phyloP scores from a whole-genome alignment of 1,140 invertebrate species.

The Grapholita molesta region DNA sequence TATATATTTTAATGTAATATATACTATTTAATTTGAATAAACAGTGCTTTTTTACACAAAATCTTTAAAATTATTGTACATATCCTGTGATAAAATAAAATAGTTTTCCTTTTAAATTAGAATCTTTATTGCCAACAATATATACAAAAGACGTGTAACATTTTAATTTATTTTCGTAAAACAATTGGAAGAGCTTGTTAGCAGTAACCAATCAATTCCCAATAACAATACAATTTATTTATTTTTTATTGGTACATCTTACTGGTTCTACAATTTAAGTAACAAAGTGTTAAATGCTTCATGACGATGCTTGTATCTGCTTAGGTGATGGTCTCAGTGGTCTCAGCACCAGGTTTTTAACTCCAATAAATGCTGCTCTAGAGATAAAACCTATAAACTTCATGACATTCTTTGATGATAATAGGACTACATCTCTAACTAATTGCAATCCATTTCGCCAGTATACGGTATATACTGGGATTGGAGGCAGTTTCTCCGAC shows the following conservation, averaged over 20 bases:
- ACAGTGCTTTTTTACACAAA: constrained; percentile 69
- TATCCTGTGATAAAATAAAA: constrained; percentile 19
- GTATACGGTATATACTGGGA: constrained; percentile 55
- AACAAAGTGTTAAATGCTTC: constrained; percentile 43
- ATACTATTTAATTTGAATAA: constrained; percentile 78
- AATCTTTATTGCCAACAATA: constrained; percentile 50
- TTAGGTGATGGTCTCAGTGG: constrained; percentile 50
- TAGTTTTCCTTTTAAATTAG: constrained; percentile 17
- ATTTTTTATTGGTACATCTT: no score
- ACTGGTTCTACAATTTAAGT: constrained; percentile 32
- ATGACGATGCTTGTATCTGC: constrained; percentile 56
- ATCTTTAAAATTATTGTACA: no score
- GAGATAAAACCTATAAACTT: constrained; percentile 41
- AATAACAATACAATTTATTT: constrained; percentile 37
- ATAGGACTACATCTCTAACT: constrained; percentile 34
- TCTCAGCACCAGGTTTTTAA: constrained; percentile 48
- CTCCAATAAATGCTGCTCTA: constrained; percentile 54
- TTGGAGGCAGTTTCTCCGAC: constrained; percentile 58
- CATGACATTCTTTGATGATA: constrained; percentile 44
- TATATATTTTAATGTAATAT: constrained; percentile 78
- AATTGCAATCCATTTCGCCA: constrained; percentile 61
- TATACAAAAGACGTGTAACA: constrained; percentile 38
- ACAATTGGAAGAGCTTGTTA: constrained; percentile 34
- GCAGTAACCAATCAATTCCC: constrained; percentile 41
- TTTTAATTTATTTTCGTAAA: constrained; percentile 22